Percentiles rank a stretch among this genome's conserved stretches.
phyloP scores from a whole-genome alignment of 2,888 invertebrate species.

The Athripsodes cinereus region DNA sequence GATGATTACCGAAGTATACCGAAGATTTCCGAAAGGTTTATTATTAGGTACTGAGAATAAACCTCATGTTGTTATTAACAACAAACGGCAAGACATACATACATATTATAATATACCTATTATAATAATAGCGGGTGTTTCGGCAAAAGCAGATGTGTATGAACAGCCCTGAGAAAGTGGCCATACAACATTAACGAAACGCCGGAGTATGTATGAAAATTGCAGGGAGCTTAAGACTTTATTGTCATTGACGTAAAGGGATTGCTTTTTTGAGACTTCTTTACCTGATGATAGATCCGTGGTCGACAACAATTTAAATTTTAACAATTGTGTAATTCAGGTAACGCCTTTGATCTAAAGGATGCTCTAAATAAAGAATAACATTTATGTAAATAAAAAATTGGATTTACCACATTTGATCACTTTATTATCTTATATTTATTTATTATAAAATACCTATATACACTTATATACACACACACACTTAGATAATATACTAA shows the following conservation, averaged over 20 bases:
- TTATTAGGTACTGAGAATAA: conserved; percentile 1
- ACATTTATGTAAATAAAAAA: too few relatives aligned
- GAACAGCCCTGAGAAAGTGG: conserved; percentile 18
- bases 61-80: conserved; percentile 15
- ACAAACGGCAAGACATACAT: conserved; percentile 13
- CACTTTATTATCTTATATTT: too few relatives aligned
- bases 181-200: not conserved
- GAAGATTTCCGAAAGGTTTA: conserved; percentile 10
- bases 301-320: not conserved
- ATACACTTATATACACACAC: too few relatives aligned
- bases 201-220: not conserved
- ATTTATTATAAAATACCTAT: too few relatives aligned
- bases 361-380: too few relatives aligned
- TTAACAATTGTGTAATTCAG: too few relatives aligned
- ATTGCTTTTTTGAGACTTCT: conserved; percentile 10
- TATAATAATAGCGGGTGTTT: conserved; percentile 15
- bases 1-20: conserved; percentile 12
- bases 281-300: conserved; percentile 10
- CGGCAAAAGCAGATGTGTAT: conserved; percentile 19
- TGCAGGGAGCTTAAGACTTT: conserved; percentile 2
- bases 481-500: too few relatives aligned
- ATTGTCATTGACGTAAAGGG: conserved; percentile 1
- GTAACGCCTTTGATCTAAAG: too few relatives aligned
- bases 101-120: too few relatives aligned
- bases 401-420: too few relatives aligned